These are phyloP conservation scores for Crossaster papposus DNA, from an alignment of 53 echinoderm and acorn worm genomes.

Conservation along the genomic window DNA sequence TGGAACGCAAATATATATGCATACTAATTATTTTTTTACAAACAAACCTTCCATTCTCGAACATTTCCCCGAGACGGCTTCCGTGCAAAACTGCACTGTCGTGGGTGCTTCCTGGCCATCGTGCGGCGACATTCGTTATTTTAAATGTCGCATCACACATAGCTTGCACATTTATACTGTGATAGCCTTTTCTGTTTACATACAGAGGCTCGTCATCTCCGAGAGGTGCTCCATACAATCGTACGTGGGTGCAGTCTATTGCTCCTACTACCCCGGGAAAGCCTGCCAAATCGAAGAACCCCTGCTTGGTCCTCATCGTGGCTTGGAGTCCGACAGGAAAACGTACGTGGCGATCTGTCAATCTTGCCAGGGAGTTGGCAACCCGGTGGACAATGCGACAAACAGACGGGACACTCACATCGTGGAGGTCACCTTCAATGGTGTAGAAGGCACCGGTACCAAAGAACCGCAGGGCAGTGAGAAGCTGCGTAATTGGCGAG, in stretches of 20 bases:
- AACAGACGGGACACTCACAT: slow-evolving; percentile 29
- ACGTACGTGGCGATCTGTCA: not conserved
- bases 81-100: slow-evolving; percentile 33
- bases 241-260: slow-evolving; percentile 48
- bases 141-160: slow-evolving; percentile 50
- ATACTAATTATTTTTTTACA: too few species aligned
- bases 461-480: slow-evolving; percentile 22
- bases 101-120: too few species aligned
- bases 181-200: slow-evolving; percentile 58
- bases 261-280: slow-evolving; percentile 63
- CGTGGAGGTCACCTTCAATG: slow-evolving; percentile 16
- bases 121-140: slow-evolving; percentile 52
- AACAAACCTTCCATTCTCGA: too few species aligned
- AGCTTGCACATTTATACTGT: slow-evolving; percentile 46
- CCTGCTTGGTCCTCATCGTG: slow-evolving; percentile 21
- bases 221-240: slow-evolving; percentile 46
- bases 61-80: slow-evolving; percentile 5
- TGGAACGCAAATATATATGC: too few species aligned
- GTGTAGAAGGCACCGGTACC: slow-evolving; percentile 26
- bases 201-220: slow-evolving; percentile 41
- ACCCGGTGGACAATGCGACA: too few species aligned
- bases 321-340: slow-evolving; percentile 22
- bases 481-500: slow-evolving; percentile 20
- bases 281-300: slow-evolving; percentile 34
- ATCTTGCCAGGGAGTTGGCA: slow-evolving; percentile 29